Evolutionary conservation across 2,113 vertebrate genomes (phyloP), one percentile per base, ranked within the genome.

Genomic region (Halichoerus grypus): DNA sequence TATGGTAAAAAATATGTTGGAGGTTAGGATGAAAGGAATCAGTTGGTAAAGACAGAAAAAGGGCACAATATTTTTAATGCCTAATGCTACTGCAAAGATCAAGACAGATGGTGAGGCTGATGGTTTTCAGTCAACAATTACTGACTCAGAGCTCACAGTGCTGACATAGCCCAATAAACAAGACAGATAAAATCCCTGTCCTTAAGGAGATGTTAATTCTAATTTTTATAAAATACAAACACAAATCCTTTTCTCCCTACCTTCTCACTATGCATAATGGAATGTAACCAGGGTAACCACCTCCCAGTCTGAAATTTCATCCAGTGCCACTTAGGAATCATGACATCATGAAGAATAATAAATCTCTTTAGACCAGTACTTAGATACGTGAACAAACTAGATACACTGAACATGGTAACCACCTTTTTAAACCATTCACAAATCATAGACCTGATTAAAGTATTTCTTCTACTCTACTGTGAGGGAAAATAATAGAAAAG

Each of bases 151-250:
- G 16, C 42, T n/a, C 72, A 36, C 69, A 57, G 31, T 79, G 67
- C 61, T 90, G 36, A 77, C 59, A 83, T 24, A 81, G 4, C 61
- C 28, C 67, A 90, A 13, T 63, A n/a, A 97, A 51, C 0, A 69
- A 97, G 2, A 81, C 18, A 69, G 28, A 89, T 69, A 92, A 94
- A 77, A 82, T 57, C 33, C 4, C 13, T 57, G 16, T 3, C 28
- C 7, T 91, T 77, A 94, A 87, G 69, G 76, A 91, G 49, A 86
- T 83, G 69, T 91, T 83, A 26, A 86, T 92, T 95, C 71, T 81
- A 81, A 84, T 51, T 79, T 36, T 86, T 81, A 81, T 69, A 88
- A 94, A 91, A 88, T 77, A 79, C 61, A 71, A 94, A 61, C 39
- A 67, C 31, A 83, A 81, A 76, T 36, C 31, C 59, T 81, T 72